A percentile compares a stretch with the other conserved stretches of the same genome.
These are phyloP conservation scores for Geococcyx californianus DNA, from an alignment of 2,113 vertebrate species.

Conservation along the genomic window DNA sequence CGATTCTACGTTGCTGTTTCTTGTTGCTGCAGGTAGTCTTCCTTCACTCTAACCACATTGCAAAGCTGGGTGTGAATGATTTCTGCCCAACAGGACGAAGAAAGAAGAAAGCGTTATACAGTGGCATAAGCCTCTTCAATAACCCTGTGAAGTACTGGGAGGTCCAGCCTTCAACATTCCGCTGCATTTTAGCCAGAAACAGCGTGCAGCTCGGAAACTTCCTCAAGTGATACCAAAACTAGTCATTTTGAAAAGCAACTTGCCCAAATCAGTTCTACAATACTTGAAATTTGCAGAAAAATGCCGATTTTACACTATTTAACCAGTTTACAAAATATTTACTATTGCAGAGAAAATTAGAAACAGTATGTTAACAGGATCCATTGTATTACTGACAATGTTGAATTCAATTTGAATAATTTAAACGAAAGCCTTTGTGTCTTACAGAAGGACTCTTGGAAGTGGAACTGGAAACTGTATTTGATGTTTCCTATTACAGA, in stretches of 20 bases:
- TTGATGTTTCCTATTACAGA: constrained; percentile 44
- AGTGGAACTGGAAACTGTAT: constrained; percentile 47
- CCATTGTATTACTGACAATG: constrained; percentile 44
- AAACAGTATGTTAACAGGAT: neutral
- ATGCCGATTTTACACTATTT: neutral
- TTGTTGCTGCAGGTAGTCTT: constrained; percentile 84
- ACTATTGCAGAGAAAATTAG: constrained; percentile 12
- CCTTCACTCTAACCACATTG: constrained; percentile 92
- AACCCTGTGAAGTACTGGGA: constrained; percentile 95
- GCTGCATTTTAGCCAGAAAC: constrained; percentile 87
- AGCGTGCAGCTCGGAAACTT: constrained; percentile 93
- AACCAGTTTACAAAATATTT: constrained; percentile 57
- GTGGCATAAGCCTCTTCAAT: constrained; percentile 92
- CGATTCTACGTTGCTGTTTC: neutral
- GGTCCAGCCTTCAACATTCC: constrained; percentile 90
- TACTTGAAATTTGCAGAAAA: constrained; percentile 75
- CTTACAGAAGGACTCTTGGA: neutral
- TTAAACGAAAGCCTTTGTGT: constrained; percentile 58
- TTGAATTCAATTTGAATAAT: constrained; percentile 53
- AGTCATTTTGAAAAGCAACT: neutral
- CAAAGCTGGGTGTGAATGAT: constrained; percentile 89
- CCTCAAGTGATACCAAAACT: constrained; percentile 72
- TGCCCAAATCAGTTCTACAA: constrained; percentile 32
- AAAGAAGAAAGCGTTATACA: constrained; percentile 88
- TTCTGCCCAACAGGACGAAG: constrained; percentile 84